These are phyloP conservation scores for Drosophila helvetica DNA, from an alignment of 2,888 invertebrate species.

Conservation along the genomic window DNA sequence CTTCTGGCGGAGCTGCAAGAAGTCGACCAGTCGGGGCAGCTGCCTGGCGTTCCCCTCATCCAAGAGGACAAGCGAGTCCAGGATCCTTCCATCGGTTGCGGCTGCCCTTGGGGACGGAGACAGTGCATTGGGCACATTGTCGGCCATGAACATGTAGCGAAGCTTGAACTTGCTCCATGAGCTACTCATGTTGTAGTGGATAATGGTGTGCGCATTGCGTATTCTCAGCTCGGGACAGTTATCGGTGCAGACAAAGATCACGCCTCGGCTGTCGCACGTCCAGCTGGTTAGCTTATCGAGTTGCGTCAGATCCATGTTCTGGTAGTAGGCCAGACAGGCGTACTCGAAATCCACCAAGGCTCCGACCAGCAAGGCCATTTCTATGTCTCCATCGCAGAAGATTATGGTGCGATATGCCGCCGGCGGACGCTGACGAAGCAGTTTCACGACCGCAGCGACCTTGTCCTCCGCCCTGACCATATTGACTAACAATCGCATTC, in stretches of 20 bases:
- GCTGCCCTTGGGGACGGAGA: not conserved
- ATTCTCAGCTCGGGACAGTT: constrained; percentile 62
- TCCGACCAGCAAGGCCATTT: constrained; percentile 41
- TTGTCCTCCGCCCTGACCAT: constrained; percentile 33
- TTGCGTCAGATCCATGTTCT: constrained; percentile 29
- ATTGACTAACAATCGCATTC: constrained; percentile 33
- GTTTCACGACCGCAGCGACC: constrained; percentile 13
- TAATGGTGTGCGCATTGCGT: constrained; percentile 54
- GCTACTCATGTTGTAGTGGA: constrained; percentile 56
- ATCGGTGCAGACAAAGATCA: constrained; percentile 58
- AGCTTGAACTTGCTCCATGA: constrained; percentile 61
- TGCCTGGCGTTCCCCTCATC: constrained; percentile 55
- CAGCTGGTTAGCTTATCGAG: constrained; percentile 46
- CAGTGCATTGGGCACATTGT: constrained; percentile 43
- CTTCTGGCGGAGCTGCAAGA: constrained; percentile 48
- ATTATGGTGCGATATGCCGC: constrained; percentile 53
- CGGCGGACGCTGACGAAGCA: constrained; percentile 52
- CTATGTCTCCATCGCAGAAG: constrained; percentile 45
- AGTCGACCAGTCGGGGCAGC: constrained; percentile 62
- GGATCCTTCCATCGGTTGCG: not conserved
- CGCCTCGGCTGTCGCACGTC: constrained; percentile 27
- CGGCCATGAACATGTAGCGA: constrained; percentile 42
- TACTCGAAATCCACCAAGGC: constrained; percentile 8
- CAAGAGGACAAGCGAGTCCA: constrained; percentile 44
- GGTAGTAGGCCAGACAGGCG: constrained; percentile 55